Percentiles rank a stretch among this genome's conserved stretches.
These are phyloP conservation scores for Chloromyia formosa DNA, from an alignment of 2,888 invertebrate genomes.

Conservation along the genomic window DNA sequence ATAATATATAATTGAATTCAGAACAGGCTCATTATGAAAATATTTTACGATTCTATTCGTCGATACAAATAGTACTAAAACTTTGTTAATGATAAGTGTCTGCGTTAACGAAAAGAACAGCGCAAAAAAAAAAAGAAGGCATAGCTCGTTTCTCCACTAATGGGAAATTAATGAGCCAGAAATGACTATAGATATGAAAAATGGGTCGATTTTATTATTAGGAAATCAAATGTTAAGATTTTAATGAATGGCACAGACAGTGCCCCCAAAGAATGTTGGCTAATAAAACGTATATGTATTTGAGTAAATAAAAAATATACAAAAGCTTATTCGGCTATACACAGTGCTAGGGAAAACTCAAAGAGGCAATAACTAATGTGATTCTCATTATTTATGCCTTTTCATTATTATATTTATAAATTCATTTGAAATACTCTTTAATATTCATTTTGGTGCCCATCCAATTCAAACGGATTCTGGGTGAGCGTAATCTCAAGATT, in stretches of 20 bases:
- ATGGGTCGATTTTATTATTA: slow-evolving; percentile 28
- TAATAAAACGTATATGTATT: no score
- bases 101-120: not conserved
- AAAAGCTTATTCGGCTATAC: no score
- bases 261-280: no score
- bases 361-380: no score
- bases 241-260: no score
- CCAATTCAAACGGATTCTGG: no score
- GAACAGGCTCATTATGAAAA: slow-evolving; percentile 29
- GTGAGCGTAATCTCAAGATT: no score
- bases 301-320: no score
- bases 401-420: not conserved
- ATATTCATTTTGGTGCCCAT: no score
- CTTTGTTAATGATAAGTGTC: slow-evolving; percentile 6
- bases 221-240: not conserved
- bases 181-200: slow-evolving; percentile 22
- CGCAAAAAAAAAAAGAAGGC: not conserved
- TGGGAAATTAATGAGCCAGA: slow-evolving; percentile 38
- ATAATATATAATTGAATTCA: slow-evolving; percentile 32
- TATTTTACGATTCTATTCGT: not conserved
- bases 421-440: not conserved
- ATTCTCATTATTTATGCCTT: no score
- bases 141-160: slow-evolving; percentile 12
- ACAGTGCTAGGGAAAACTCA: no score
- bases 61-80: not conserved